phyloP scores from a whole-genome alignment of 2,113 vertebrate genomes.

The Eulemur rufifrons region DNA sequence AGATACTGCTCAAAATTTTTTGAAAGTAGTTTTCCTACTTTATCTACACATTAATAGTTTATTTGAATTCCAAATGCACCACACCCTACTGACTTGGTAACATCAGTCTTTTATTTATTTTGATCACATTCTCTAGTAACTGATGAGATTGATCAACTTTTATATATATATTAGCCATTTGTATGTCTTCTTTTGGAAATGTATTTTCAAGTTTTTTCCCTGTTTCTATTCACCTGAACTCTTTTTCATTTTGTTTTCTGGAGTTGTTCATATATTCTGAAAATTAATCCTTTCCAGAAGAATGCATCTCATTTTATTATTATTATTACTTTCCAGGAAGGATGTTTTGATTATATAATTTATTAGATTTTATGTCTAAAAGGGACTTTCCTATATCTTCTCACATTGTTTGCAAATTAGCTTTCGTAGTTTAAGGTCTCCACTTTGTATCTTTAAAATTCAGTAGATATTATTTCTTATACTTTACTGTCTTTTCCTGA shows the following conservation, averaged over 20 bases:
- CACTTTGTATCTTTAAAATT: neutral
- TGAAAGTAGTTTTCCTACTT: neutral
- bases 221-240: neutral
- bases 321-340: neutral
- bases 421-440: neutral
- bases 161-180: neutral
- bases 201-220: neutral
- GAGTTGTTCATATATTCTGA: neutral
- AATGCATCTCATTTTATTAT: neutral
- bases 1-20: neutral
- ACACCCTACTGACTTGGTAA: neutral
- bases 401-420: neutral
- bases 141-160: neutral
- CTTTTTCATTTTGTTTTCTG: neutral
- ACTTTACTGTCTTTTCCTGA: neutral
- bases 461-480: neutral
- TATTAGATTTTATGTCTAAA: neutral
- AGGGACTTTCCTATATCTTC: neutral
- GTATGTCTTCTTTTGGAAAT: neutral
- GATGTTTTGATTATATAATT: neutral
- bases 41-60: neutral
- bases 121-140: neutral
- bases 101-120: neutral
- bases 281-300: neutral
- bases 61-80: neutral